These are phyloP conservation scores for Gymnothorax javanicus DNA, from an alignment of 2,797 vertebrate genomes.

Conservation along the genomic window DNA sequence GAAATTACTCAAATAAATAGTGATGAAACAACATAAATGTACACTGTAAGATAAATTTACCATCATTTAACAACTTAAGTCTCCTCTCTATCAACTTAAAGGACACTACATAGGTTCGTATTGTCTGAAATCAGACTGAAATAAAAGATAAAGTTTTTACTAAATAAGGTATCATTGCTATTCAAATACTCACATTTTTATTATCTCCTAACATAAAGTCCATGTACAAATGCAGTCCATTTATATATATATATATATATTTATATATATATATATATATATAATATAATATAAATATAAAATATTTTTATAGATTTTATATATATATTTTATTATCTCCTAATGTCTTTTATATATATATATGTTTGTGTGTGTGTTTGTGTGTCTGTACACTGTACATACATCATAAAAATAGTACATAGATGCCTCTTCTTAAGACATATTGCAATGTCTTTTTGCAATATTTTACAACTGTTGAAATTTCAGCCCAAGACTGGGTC, in stretches of 20 bases:
- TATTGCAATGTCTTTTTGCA: background rate
- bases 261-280: too few relatives aligned
- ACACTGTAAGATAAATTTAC: background rate
- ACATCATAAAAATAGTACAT: too few relatives aligned
- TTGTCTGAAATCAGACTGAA: background rate
- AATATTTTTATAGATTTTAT: too few relatives aligned
- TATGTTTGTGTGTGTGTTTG: too few relatives aligned
- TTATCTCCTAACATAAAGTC: background rate
- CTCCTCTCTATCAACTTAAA: background rate
- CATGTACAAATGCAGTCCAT: background rate
- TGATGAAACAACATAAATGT: background rate
- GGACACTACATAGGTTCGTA: background rate
- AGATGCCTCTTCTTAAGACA: too few relatives aligned
- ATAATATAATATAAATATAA: too few relatives aligned
- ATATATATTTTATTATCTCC: too few relatives aligned
- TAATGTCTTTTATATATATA: too few relatives aligned
- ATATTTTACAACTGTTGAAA: background rate
- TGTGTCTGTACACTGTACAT: too few relatives aligned
- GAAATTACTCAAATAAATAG: background rate
- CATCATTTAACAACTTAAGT: background rate
- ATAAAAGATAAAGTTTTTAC: background rate
- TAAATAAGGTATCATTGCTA: background rate
- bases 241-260: too few relatives aligned
- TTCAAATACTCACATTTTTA: background rate
- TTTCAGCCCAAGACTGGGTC: conserved; percentile 5